Evolutionary conservation across 1,140 invertebrate genomes (phyloP).

Genomic region (Philotrypesis tridentata): DNA sequence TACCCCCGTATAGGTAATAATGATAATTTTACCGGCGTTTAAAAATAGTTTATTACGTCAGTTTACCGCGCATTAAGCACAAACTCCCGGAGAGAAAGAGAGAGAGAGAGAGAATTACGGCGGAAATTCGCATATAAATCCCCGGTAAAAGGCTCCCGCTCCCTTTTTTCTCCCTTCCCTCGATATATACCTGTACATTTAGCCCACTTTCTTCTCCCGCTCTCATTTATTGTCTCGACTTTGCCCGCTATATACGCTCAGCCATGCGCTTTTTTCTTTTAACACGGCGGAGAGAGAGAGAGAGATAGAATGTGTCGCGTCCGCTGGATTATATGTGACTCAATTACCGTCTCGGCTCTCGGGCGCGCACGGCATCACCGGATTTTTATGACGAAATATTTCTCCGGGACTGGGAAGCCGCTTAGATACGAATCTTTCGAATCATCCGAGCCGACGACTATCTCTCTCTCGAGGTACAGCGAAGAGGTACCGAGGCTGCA

Average conservation of each 20-base stretch:
- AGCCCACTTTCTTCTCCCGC: background rate
- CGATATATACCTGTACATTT: too few species aligned
- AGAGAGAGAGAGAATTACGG: too few species aligned
- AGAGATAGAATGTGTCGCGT: too few species aligned
- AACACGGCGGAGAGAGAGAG: background rate
- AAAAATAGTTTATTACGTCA: too few species aligned
- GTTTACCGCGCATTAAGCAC: too few species aligned
- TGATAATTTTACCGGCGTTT: too few species aligned
- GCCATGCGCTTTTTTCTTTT: background rate
- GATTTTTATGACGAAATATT: constrained; percentile 54
- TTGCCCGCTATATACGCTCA: background rate
- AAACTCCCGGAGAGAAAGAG: too few species aligned
- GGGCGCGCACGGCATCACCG: constrained; percentile 44
- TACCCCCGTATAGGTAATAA: too few species aligned
- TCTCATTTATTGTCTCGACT: background rate
- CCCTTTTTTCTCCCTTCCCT: too few species aligned
- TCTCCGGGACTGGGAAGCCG: constrained; percentile 27
- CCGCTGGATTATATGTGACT: constrained; percentile 61
- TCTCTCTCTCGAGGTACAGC: too few species aligned
- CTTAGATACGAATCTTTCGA: constrained; percentile 20
- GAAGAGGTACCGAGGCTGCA: background rate
- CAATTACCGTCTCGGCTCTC: constrained; percentile 59
- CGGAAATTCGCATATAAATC: too few species aligned
- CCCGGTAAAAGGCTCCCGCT: too few species aligned
- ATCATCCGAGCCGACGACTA: constrained; percentile 1